Percentiles rank a stretch among this genome's conserved stretches.
Conservation (phyloP, 2,113 vertebrate species). For the Gymnarchus niloticus region DNA sequence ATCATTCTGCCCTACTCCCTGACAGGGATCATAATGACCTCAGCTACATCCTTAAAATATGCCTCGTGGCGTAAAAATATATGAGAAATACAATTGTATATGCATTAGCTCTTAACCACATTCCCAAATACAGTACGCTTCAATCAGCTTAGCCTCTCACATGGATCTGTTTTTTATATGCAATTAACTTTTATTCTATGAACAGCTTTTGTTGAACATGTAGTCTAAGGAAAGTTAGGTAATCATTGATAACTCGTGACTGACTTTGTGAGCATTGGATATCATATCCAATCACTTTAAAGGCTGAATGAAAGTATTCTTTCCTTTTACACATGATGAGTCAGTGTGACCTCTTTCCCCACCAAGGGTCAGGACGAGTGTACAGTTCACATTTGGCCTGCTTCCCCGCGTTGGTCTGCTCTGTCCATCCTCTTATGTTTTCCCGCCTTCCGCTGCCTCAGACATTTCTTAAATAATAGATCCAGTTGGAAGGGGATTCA, state of each 20-base stretch:
- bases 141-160: no score
- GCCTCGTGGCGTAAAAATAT: no score
- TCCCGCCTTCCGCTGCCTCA: constrained; percentile 49
- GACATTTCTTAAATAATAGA: constrained; percentile 59
- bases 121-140: no score
- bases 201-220: not conserved
- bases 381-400: constrained; percentile 22
- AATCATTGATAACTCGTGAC: not conserved
- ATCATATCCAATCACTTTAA: not conserved
- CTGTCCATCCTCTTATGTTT: constrained; percentile 26
- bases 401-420: constrained; percentile 30
- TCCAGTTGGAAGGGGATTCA: constrained; percentile 45
- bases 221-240: not conserved
- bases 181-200: no score
- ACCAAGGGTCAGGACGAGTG: not conserved
- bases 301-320: not conserved
- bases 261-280: not conserved
- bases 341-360: constrained; percentile 1
- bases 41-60: no score
- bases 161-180: not conserved
- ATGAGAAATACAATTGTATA: no score
- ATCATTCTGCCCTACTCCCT: no score
- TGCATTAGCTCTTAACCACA: no score
- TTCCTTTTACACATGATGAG: not conserved
- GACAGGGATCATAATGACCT: no score